Base-by-base conservation (phyloP, 2,888 invertebrate genomes). In the Horisme vitalbata region DNA sequence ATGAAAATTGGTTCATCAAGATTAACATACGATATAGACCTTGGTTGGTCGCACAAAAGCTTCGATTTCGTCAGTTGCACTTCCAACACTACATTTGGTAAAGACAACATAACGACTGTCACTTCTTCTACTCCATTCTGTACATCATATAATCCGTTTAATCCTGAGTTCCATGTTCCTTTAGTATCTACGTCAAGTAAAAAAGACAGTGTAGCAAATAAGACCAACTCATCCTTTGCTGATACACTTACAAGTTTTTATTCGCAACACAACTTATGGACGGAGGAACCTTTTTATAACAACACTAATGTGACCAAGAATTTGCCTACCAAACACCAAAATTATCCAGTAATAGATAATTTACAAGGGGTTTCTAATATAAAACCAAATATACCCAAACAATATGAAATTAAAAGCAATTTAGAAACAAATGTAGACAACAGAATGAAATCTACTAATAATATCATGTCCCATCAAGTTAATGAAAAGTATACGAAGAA, bases 11-110 rank as follows among this genome's bases (percentile, higher is more conserved):
- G 82, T 1, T 82, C 85, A 3, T 86, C 88, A 5, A 73, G 89
- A 61, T 68, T 89, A 57, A 88, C 89, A 1, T 89, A 89, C 45
- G 89, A 89, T 51, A 88, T 89, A 55, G 89, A 89, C 54, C 71
- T 89, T 28, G 89, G 89, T 8, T 89, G 89, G 89, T 87, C 89
- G 0, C 89, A 89, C 55, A 89, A 88, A 71, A 75, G 87, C 20
- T 82, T 88, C 33, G 89, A 89, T 62, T 89, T 89, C 51, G 83
- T 86, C 1, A 86, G 79, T 47, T 81, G 83, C 47, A 79, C 84
- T 11, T 83, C 84, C 23, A 71, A 63, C 39, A 49, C 80, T 1
- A 78, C 79, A 1, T 82, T 84, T 52, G 79, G 67, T 45, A 89
- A 89, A 60, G 89, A 89, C 35, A 82, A 70, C 38, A 76, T 87